Conservation (phyloP, 1,140 invertebrate species). For the Meloidogyne floridensis region DNA sequence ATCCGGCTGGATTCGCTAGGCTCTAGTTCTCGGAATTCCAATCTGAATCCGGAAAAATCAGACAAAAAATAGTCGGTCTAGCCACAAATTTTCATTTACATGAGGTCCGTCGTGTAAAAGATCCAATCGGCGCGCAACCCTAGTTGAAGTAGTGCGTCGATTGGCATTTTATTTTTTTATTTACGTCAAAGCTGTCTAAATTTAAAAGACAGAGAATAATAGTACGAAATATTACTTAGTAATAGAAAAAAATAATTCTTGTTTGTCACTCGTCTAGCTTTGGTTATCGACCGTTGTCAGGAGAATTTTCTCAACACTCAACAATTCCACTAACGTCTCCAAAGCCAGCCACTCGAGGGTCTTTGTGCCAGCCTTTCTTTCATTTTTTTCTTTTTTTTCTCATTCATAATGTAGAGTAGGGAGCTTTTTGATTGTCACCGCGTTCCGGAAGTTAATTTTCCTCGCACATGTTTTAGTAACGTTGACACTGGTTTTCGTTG, state of each 20-base stretch:
- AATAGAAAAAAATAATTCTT: background rate
- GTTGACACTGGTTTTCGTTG: background rate
- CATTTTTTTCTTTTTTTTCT: background rate
- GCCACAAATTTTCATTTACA: no score
- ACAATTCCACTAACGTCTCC: background rate
- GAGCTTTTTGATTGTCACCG: background rate
- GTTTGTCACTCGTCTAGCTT: background rate
- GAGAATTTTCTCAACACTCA: background rate
- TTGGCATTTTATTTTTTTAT: no score
- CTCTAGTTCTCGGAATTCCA: no score
- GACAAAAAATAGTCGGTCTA: no score
- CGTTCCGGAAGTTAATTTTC: constrained; percentile 1
- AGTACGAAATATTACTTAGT: background rate
- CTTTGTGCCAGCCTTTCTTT: constrained; percentile 1
- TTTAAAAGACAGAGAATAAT: no score
- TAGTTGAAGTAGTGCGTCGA: no score
- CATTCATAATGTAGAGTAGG: background rate
- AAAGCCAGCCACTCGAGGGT: background rate
- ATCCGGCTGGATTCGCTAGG: no score
- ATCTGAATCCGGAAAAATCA: no score
- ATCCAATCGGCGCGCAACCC: no score
- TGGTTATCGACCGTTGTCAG: background rate
- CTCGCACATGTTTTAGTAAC: constrained; percentile 2
- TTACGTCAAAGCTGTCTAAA: no score
- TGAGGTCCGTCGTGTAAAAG: no score